phyloP scores from a whole-genome alignment of 2,113 vertebrate species.

The Cyprinus carpio region DNA sequence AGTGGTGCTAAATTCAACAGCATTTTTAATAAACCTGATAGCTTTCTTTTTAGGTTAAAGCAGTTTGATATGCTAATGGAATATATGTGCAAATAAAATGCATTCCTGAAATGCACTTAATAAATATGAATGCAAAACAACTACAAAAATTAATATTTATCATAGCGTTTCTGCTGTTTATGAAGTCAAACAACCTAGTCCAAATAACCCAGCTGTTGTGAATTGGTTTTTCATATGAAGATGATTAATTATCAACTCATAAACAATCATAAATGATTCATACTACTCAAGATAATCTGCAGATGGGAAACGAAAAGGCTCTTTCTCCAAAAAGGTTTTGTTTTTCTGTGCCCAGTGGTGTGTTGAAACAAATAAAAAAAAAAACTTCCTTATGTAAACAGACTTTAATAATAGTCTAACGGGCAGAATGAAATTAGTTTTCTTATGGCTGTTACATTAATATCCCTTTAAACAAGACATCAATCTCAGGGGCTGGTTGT shows the following conservation, averaged over 20 bases:
- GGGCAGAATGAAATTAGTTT: constrained; percentile 35
- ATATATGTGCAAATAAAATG: neutral
- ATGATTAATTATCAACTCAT: neutral
- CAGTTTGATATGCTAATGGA: neutral
- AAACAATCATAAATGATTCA: constrained; percentile 17
- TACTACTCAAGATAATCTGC: neutral
- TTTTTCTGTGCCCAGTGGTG: neutral
- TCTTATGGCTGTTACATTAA: constrained; percentile 48
- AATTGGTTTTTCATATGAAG: neutral
- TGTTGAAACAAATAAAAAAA: neutral
- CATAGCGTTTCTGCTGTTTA: neutral
- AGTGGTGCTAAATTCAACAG: neutral
- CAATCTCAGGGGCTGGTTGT: constrained; percentile 50
- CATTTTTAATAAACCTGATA: neutral
- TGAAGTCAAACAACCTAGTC: neutral
- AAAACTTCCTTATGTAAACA: neutral
- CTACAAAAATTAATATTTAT: neutral
- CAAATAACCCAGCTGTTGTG: neutral
- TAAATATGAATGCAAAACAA: neutral
- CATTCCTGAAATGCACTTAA: neutral
- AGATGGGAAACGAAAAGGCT: neutral
- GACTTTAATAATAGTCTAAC: constrained; percentile 36
- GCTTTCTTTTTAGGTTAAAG: neutral
- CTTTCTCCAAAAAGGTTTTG: neutral
- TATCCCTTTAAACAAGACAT: constrained; percentile 59